phyloP scores from a whole-genome alignment of 2,113 vertebrate species.

The Lagopus leucura region DNA sequence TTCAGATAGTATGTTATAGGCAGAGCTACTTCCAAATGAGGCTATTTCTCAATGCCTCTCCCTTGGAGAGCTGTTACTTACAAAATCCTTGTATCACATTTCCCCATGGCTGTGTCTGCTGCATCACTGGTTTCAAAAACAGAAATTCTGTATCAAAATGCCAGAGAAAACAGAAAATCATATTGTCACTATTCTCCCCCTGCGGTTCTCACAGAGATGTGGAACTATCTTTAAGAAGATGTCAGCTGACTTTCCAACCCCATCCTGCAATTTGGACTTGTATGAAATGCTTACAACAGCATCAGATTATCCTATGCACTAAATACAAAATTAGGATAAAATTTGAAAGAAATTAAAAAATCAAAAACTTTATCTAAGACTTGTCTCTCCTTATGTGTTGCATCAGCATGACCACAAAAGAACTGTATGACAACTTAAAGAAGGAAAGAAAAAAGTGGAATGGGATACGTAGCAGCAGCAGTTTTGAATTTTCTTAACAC shows the following conservation, averaged over 20 bases:
- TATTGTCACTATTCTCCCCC: neutral
- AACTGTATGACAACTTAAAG: neutral
- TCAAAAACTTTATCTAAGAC: neutral
- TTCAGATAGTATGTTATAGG: fast-evolving
- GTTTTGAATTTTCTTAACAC: neutral
- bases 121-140: neutral
- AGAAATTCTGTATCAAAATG: neutral
- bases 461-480: neutral
- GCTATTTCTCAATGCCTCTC: neutral
- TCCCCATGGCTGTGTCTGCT: neutral
- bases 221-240: neutral
- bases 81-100: neutral
- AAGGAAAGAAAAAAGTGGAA: neutral
- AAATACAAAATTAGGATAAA: neutral
- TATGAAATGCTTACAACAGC: neutral
- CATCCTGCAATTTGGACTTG: neutral
- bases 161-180: neutral
- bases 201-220: neutral
- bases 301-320: neutral
- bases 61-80: neutral
- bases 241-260: neutral
- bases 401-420: neutral
- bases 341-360: neutral
- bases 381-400: neutral
- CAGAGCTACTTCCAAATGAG: neutral